phyloP scores from a whole-genome alignment of 2,888 invertebrate genomes.

The Habrosyne pyritoides region DNA sequence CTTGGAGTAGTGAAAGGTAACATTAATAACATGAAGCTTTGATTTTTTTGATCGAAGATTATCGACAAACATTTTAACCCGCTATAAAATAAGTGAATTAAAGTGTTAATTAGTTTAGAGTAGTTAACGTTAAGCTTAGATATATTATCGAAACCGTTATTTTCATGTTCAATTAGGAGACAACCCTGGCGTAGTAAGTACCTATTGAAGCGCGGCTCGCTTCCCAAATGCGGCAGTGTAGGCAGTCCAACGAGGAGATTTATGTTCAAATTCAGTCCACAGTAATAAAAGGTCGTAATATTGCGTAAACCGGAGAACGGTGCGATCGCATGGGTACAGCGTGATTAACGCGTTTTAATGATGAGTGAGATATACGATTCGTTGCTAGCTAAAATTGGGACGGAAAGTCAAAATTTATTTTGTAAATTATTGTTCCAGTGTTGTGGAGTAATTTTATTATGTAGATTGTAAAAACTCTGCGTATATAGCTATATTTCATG shows the following conservation, averaged over 20 bases:
- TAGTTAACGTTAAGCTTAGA: too few species aligned
- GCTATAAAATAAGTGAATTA: too few species aligned
- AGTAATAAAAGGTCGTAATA: conserved; percentile 13
- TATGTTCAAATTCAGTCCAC: conserved; percentile 30
- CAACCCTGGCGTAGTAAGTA: conserved; percentile 13
- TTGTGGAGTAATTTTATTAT: background rate
- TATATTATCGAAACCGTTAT: too few species aligned
- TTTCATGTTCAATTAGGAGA: conserved; percentile 7
- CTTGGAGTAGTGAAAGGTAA: too few species aligned
- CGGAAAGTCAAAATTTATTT: background rate
- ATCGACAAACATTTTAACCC: too few species aligned
- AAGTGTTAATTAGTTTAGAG: too few species aligned
- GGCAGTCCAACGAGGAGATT: conserved; percentile 32
- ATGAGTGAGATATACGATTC: conserved; percentile 2
- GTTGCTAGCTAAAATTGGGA: background rate
- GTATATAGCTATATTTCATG: too few species aligned
- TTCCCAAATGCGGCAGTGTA: conserved; percentile 33
- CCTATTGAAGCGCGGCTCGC: conserved; percentile 20
- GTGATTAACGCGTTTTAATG: conserved; percentile 8
- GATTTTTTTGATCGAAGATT: too few species aligned
- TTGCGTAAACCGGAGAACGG: conserved; percentile 4
- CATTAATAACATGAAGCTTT: too few species aligned
- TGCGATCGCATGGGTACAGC: conserved; percentile 5
- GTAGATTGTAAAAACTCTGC: too few species aligned
- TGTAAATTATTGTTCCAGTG: background rate